Base-by-base conservation (phyloP, 2,888 invertebrate genomes). In the Synergus gifuensis region DNA sequence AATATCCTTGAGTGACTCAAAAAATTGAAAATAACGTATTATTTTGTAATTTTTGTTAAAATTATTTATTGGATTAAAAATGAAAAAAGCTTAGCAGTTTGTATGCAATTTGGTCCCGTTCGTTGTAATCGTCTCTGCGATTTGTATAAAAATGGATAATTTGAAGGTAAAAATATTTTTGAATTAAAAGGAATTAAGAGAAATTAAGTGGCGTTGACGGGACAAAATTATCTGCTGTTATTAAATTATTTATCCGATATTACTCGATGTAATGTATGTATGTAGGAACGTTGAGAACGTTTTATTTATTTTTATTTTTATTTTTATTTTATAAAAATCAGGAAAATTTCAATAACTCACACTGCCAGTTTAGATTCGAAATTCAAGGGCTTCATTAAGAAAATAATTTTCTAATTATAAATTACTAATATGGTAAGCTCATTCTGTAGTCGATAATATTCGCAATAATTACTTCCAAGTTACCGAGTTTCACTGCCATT, bases 401-500 rank as follows among this genome's bases (percentile, higher is more conserved):
- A n/a, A n/a, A 54, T 5, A 54, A 54, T n/a, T 0, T 7, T n/a
- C 0, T 0, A 9, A 54, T 54, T n/a, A 8, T 9, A 58, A 18
- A 18, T 18, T n/a, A 58, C 9, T 58, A 46, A 46, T 28, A 28
- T 28, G 22, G 22, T 46, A 46, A 46, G 46, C 14, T 46, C 46
- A 46, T 46, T 46, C 14, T 46, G 46, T 14, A 58, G n/a, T 16
- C 58, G 9, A n/a, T 18, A 58, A 58, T 58, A 58, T 18, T 77
- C 42, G 14, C 66, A 22, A 44, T 49, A 79, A 80, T 69, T 81
- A 44, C 80, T 82, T 83, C 77, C 82, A 77, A 82, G 76, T 81
- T 78, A 78, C 80, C 67, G 79, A 82, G 82, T 54, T 73, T 88
- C 87, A 89, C 90, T 90, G 89, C 89, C 88, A 88, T 83, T 79